These are phyloP conservation scores for Siniperca scherzeri DNA, from an alignment of 2,797 vertebrate species.

Conservation along the genomic window DNA sequence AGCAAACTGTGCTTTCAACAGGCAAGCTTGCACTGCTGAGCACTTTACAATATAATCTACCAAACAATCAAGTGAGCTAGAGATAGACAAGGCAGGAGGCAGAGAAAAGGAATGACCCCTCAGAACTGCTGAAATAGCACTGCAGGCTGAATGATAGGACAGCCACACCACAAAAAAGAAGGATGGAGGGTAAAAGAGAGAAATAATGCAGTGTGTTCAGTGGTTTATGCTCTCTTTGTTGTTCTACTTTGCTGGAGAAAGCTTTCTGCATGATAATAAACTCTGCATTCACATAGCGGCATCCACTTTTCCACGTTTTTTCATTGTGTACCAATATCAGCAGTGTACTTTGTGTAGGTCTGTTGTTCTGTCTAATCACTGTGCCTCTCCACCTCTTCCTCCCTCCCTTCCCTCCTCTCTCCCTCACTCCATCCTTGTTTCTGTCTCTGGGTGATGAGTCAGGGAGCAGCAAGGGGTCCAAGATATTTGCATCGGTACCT, in stretches of 20 bases:
- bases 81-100: conserved; percentile 35
- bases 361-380: conserved; percentile 49
- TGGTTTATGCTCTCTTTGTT: conserved; percentile 43
- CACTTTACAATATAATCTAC: conserved; percentile 60
- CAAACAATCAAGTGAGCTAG: conserved; percentile 44
- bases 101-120: conserved; percentile 52
- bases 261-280: conserved; percentile 51
- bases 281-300: conserved; percentile 1
- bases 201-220: conserved; percentile 38
- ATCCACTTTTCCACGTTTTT: conserved; percentile 1
- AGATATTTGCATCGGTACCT: conserved; percentile 68
- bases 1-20: conserved; percentile 45
- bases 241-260: conserved; percentile 33
- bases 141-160: conserved; percentile 55
- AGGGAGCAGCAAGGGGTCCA: conserved; percentile 67
- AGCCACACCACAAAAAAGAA: conserved; percentile 36
- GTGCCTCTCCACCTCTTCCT: conserved; percentile 25
- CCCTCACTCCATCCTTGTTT: conserved; percentile 38
- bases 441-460: conserved; percentile 68
- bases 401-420: conserved; percentile 9
- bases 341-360: conserved; percentile 16
- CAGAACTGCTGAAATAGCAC: conserved; percentile 65
- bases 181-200: conserved; percentile 20
- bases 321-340: conserved; percentile 25
- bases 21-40: conserved; percentile 24